phyloP scores from a whole-genome alignment of 2,888 invertebrate genomes.

The Hetaerina titia region DNA sequence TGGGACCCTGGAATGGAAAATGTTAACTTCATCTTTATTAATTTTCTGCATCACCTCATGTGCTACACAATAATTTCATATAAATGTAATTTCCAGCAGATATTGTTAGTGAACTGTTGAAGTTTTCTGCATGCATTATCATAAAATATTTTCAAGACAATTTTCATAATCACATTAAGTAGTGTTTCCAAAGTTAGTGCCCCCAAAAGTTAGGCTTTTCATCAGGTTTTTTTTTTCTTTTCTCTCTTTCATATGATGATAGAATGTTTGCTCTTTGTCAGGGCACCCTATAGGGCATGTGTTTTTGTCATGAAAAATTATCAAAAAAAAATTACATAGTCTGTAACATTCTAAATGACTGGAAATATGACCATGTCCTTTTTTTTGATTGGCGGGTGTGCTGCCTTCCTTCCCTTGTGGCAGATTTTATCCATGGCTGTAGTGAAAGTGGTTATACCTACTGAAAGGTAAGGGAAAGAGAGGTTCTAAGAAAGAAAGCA shows the following conservation, averaged over 20 bases:
- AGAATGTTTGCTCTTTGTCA: neutral
- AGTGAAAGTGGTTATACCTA: slow-evolving; percentile 98
- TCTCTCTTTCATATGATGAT: neutral
- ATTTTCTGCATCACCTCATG: neutral
- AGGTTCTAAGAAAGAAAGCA: neutral
- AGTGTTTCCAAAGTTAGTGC: neutral
- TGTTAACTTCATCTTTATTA: neutral
- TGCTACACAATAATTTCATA: neutral
- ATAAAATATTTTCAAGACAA: neutral
- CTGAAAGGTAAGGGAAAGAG: slow-evolving; percentile 87
- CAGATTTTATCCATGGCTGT: slow-evolving; percentile 93
- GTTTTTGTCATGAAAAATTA: slow-evolving; percentile 32
- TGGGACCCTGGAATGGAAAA: neutral
- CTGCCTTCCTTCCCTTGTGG: slow-evolving; percentile 73
- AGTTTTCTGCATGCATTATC: neutral
- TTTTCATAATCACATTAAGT: neutral
- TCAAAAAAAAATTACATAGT: neutral
- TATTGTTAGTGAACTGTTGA: neutral
- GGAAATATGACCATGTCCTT: slow-evolving; percentile 50
- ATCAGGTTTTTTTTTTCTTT: neutral
- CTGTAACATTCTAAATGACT: slow-evolving; percentile 11
- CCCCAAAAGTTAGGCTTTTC: neutral
- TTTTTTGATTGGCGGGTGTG: slow-evolving; percentile 47
- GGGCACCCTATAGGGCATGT: slow-evolving; percentile 9
- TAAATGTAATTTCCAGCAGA: neutral